These are phyloP conservation scores for Parnassius smintheus DNA, from an alignment of 2,888 invertebrate species.

Conservation along the genomic window DNA sequence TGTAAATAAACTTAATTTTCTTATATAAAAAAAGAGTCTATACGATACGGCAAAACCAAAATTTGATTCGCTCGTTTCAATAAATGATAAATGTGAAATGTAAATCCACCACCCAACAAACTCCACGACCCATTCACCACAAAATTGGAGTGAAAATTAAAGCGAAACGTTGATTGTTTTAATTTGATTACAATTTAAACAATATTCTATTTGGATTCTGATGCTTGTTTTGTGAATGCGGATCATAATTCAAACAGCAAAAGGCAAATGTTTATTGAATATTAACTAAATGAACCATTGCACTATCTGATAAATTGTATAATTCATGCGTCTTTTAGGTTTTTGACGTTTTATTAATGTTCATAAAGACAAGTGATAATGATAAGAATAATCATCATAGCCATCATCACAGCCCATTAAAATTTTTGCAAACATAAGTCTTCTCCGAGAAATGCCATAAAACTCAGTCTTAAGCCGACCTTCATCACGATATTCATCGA, in stretches of 20 bases:
- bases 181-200: constrained; percentile 27
- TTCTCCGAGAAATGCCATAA: no score
- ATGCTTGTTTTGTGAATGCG: constrained; percentile 19
- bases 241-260: constrained; percentile 21
- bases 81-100: constrained; percentile 21
- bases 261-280: constrained; percentile 21
- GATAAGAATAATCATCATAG: no score
- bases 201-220: constrained; percentile 22
- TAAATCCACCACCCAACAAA: constrained; percentile 13
- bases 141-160: constrained; percentile 18
- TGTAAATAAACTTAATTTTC: background rate
- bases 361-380: no score
- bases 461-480: no score
- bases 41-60: no score
- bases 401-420: no score
- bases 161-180: constrained; percentile 23
- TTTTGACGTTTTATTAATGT: no score
- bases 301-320: no score
- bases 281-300: constrained; percentile 10
- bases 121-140: constrained; percentile 2
- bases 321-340: no score
- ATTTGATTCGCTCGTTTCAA: background rate
- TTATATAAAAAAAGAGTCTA: no score
- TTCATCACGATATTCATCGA: no score
- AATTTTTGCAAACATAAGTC: no score